Percentiles rank a stretch among this genome's conserved stretches.
Evolutionary conservation across 1,140 invertebrate genomes (phyloP).

Genomic region (Hypsibius dujardini): DNA sequence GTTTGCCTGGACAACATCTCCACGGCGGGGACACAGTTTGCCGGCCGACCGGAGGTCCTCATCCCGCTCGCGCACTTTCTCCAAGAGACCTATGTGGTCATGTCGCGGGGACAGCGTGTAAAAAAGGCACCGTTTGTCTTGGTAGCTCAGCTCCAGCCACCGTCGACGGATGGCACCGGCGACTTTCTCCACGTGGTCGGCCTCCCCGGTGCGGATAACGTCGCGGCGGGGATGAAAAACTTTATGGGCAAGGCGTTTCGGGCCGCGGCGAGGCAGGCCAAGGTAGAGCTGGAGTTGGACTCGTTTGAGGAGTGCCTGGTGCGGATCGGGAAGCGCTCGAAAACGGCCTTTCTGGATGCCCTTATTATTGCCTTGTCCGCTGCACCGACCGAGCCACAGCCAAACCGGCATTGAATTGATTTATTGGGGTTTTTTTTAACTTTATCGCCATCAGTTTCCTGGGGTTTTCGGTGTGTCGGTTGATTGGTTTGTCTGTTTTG

Average conservation of each 20-base stretch:
- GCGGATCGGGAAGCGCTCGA: neutral
- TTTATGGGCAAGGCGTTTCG: neutral
- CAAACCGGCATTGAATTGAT: too few species aligned
- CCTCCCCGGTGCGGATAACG: neutral
- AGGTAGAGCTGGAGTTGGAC: neutral
- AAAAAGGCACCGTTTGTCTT: neutral
- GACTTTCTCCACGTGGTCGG: neutral
- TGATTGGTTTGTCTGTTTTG: too few species aligned
- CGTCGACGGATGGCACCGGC: neutral
- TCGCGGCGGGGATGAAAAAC: neutral
- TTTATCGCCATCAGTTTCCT: too few species aligned
- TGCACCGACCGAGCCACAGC: too few species aligned
- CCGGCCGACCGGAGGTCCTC: neutral
- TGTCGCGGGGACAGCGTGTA: neutral
- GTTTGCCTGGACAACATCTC: slow-evolving; percentile 5
- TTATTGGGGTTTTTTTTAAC: too few species aligned
- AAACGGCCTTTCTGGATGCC: too few species aligned
- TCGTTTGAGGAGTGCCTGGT: slow-evolving; percentile 2
- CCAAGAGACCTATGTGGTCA: slow-evolving; percentile 1
- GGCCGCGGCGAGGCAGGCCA: neutral
- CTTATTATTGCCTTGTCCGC: too few species aligned
- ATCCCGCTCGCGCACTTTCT: slow-evolving; percentile 5
- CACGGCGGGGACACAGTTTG: neutral
- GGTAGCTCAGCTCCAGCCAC: neutral
- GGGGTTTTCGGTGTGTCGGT: too few species aligned